Evolutionary conservation across 2,797 vertebrate species (phyloP).

Genomic region (Enteromius mattozi): DNA sequence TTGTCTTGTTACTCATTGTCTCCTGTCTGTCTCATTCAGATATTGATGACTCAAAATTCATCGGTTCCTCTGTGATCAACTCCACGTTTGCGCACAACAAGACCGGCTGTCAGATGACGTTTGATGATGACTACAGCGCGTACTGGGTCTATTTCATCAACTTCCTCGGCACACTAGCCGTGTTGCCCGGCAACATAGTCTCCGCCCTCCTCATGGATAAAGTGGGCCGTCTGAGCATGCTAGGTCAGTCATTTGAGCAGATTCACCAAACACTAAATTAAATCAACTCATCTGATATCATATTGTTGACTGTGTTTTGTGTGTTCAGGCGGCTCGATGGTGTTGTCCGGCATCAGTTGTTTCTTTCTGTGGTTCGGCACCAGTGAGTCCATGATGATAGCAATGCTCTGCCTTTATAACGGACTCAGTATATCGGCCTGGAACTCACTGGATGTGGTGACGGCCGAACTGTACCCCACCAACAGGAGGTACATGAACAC

Average conservation of each 20-base stretch:
- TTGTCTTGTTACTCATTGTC: not conserved
- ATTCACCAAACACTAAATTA: not conserved
- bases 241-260: slow-evolving; percentile 78
- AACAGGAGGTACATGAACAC: slow-evolving; percentile 83
- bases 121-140: slow-evolving; percentile 95
- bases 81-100: slow-evolving; percentile 88
- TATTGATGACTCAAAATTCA: slow-evolving; percentile 90
- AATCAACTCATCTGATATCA: not conserved
- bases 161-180: slow-evolving; percentile 93
- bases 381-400: slow-evolving; percentile 99
- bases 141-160: slow-evolving; percentile 99
- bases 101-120: slow-evolving; percentile 94
- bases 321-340: slow-evolving; percentile 91
- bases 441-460: slow-evolving; percentile 97
- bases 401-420: slow-evolving; percentile 96
- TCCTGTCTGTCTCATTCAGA: slow-evolving; percentile 75
- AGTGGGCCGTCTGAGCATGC: slow-evolving; percentile 93
- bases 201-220: slow-evolving; percentile 97
- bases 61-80: slow-evolving; percentile 86
- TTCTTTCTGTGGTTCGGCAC: slow-evolving; percentile 98
- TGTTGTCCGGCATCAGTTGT: slow-evolving; percentile 96
- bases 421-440: slow-evolving; percentile 97
- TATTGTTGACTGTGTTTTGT: slow-evolving; percentile 35
- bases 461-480: slow-evolving; percentile 93
- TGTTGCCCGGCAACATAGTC: slow-evolving; percentile 95